A percentile compares a stretch with the other conserved stretches of the same genome.
Evolutionary conservation across 2,888 invertebrate genomes (phyloP).

Genomic region (Coleophora flavipennella): DNA sequence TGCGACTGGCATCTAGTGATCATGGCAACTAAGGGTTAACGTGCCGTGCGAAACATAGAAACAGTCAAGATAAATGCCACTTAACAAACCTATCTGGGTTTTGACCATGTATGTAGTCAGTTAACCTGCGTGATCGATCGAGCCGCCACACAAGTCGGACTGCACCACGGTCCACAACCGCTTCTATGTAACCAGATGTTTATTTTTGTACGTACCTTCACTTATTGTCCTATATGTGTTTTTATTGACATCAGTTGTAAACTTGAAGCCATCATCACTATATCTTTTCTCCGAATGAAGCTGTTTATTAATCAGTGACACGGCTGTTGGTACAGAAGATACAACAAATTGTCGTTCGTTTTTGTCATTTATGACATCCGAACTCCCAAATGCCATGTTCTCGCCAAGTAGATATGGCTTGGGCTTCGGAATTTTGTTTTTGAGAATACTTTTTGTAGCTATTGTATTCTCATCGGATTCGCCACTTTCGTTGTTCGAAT

Average conservation of each 20-base stretch:
- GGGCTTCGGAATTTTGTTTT: conserved; percentile 82
- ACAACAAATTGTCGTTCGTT: conserved; percentile 21
- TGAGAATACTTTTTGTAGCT: conserved; percentile 79
- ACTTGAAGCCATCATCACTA: conserved; percentile 22
- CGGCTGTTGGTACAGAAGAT: conserved; percentile 33
- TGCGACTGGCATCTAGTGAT: too few relatives aligned
- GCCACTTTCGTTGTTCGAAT: conserved; percentile 34
- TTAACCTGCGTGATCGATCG: too few relatives aligned
- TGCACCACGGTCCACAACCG: too few relatives aligned
- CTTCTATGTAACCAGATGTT: too few relatives aligned
- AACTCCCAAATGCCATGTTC: conserved; percentile 65
- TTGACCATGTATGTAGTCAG: too few relatives aligned
- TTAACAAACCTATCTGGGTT: too few relatives aligned
- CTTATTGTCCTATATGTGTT: conserved; percentile 36
- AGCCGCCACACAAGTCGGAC: too few relatives aligned
- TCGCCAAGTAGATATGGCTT: conserved; percentile 82
- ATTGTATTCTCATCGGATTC: conserved; percentile 66
- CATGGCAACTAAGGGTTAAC: too few relatives aligned
- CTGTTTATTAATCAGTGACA: conserved; percentile 54
- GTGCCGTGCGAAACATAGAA: too few relatives aligned
- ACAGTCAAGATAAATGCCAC: too few relatives aligned
- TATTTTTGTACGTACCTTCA: conserved; percentile 31
- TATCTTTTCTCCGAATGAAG: conserved; percentile 35
- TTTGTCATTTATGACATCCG: conserved; percentile 22
- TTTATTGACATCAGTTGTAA: conserved; percentile 21